Base-by-base conservation (phyloP, 1,140 invertebrate species). In the Drosophila murphyi region DNA sequence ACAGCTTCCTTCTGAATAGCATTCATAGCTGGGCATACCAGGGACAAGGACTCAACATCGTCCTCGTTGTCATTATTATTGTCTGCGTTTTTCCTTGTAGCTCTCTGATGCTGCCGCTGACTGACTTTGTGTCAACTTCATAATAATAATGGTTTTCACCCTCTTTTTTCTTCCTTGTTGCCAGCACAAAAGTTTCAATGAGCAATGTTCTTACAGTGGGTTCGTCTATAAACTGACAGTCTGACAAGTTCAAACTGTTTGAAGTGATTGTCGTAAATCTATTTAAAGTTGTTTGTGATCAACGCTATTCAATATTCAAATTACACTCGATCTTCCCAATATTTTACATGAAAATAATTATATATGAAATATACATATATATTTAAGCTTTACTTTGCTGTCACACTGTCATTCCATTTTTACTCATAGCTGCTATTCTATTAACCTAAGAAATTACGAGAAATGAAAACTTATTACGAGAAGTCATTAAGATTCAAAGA, bases 401-500 rank as follows among this genome's bases (percentile, higher is more conserved):
- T 20, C 20, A 20, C 76, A 87, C 72, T 78, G 83, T 82, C 48
- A 20, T 34, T 54, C 12, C 57, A 68, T 72, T 88, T 61, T 69
- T 60, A 73, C 60, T 82, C 76, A 39, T 63, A 73, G 68, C 79
- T 76, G 45, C 59, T 71, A 89, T 91, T 91, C 89, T 91, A 91
- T 91, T 91, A 91, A 91, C 89, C 90, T 79, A 78, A 88, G 80
- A 91, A 88, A 91, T 91, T 91, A 87, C 76, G 89, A 91, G 82
- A 91, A 91, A 91, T 88, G 90, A 91, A 91, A 91, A 91, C 82
- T 91, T 91, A 91, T 90, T 90, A 91, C 86, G 85, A 91, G 90
- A 91, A 91, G 90, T 91, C 82, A 91, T 91, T 91, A 91, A 91
- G 90, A 88, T 87, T 78, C 90, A 85, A 85, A 83, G 80, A 90